Conservation (phyloP, 2,888 invertebrate genomes). For the Lamellibrachia satsuma region DNA sequence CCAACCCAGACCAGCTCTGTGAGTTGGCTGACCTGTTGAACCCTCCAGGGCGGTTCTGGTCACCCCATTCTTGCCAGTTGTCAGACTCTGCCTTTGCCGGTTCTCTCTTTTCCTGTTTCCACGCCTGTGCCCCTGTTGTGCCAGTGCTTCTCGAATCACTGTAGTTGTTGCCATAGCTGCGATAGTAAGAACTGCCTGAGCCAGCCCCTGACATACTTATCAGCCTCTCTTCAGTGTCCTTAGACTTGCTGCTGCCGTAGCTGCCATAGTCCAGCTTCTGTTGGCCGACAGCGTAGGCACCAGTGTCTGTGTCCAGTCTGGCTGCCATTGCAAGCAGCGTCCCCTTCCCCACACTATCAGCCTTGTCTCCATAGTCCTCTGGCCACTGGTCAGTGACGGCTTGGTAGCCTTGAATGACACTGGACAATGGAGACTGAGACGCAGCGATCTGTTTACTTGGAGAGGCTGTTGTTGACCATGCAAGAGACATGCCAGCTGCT, state of each 20-base stretch:
- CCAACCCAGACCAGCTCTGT: background rate
- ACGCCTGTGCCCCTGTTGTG: background rate
- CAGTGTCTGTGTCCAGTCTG: background rate
- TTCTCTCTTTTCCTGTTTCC: constrained; percentile 12
- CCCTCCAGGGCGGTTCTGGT: background rate
- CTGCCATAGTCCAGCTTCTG: background rate
- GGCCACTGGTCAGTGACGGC: background rate
- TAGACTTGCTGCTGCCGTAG: background rate
- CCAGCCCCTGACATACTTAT: background rate
- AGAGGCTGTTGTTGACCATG: background rate
- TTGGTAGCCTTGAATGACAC: background rate
- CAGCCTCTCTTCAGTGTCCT: background rate
- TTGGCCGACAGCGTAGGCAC: background rate
- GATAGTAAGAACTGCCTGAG: background rate
- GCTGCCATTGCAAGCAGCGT: background rate
- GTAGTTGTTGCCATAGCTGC: background rate
- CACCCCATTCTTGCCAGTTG: constrained; percentile 2
- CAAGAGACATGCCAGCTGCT: background rate
- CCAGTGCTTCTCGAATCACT: background rate
- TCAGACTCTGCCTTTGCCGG: background rate
- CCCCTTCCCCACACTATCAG: background rate
- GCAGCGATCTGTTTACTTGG: background rate
- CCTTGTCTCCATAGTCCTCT: background rate
- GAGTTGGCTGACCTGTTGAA: background rate
- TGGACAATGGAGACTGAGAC: background rate